Percentiles rank a stretch among this genome's conserved stretches.
phyloP scores from a whole-genome alignment of 2,113 vertebrate genomes.

The Tetrax tetrax region DNA sequence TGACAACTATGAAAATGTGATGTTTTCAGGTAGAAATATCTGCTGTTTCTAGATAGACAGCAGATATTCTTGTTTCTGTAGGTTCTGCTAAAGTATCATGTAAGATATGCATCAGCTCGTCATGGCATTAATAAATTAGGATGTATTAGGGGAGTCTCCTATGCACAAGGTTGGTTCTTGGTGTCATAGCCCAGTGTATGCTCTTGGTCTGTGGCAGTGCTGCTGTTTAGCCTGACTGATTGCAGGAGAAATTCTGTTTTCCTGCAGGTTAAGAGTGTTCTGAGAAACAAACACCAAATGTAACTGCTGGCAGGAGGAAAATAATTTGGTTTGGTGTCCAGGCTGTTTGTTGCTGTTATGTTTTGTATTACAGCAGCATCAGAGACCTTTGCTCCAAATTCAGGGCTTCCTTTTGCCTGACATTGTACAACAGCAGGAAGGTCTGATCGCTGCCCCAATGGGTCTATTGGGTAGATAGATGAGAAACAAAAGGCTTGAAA shows the following conservation, averaged over 20 bases:
- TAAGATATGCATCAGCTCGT: accelerated
- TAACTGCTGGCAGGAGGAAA: not conserved
- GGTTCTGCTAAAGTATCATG: not conserved
- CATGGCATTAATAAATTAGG: not conserved
- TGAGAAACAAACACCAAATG: not conserved
- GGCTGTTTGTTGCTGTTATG: not conserved
- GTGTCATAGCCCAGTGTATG: accelerated
- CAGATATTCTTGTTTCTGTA: not conserved
- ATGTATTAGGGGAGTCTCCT: not conserved
- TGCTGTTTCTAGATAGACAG: not conserved
- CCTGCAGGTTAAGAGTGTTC: not conserved
- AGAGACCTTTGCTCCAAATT: not conserved
- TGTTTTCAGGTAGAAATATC: not conserved
- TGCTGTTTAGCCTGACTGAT: accelerated
- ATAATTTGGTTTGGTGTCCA: not conserved
- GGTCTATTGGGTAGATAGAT: not conserved
- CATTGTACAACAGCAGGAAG: not conserved
- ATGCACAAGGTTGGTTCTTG: not conserved
- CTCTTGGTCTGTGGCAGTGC: not conserved
- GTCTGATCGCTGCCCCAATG: not conserved
- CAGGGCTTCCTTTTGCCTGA: not conserved
- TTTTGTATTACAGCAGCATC: not conserved
- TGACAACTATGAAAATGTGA: not conserved
- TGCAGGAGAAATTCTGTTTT: not conserved
- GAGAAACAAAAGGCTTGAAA: not conserved